Conservation (phyloP, 2,797 vertebrate species). For the Scarus forsteni region DNA sequence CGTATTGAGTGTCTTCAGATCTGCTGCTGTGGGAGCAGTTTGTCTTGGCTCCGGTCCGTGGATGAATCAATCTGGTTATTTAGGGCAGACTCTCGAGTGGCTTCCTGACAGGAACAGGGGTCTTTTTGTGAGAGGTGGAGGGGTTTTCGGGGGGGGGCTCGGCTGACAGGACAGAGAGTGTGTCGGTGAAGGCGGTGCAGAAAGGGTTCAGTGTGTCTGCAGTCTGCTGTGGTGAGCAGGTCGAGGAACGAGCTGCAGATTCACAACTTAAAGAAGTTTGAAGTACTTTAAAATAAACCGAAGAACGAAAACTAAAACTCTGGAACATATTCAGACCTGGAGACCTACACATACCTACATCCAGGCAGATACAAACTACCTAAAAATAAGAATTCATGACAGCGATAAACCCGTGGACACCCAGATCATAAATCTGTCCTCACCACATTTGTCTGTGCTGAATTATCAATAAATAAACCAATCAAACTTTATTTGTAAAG, state of each 20-base stretch:
- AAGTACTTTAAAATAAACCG: neutral
- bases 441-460: too few species aligned
- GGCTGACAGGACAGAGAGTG: constrained; percentile 28
- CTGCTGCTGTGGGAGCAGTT: constrained; percentile 58
- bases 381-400: too few species aligned
- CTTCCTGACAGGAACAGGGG: constrained; percentile 79
- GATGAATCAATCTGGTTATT: constrained; percentile 68
- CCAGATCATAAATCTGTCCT: too few species aligned
- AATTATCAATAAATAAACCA: too few species aligned
- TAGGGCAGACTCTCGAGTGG: constrained; percentile 55
- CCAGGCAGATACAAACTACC: too few species aligned
- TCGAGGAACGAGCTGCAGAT: constrained; percentile 16
- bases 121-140: constrained; percentile 72
- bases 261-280: neutral
- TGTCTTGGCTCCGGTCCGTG: constrained; percentile 54
- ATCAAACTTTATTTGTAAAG: too few species aligned
- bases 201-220: constrained; percentile 65
- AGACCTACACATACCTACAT: too few species aligned
- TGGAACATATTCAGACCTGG: too few species aligned
- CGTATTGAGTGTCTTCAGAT: constrained; percentile 37
- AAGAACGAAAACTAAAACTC: too few species aligned
- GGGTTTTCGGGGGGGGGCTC: constrained; percentile 3
- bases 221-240: constrained; percentile 23
- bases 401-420: too few species aligned
- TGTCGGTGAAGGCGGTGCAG: constrained; percentile 40